Base-by-base conservation (phyloP, 2,797 vertebrate species). In the Chloroceryle amazona region DNA sequence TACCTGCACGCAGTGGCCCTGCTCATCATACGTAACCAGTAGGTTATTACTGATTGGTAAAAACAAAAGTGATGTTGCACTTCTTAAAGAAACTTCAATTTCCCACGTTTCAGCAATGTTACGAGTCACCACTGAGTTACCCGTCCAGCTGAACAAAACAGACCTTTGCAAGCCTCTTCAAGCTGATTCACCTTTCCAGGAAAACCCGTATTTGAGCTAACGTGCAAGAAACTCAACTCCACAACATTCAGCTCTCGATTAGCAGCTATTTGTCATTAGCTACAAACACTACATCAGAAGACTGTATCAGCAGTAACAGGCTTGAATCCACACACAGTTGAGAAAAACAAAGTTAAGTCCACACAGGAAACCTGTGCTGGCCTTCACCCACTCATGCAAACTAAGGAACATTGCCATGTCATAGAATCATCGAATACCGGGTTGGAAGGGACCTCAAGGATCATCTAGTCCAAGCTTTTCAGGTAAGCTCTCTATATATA, bases 261-360 rank as follows among this genome's bases (percentile, higher is more conserved):
- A 92, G 54, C 5, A 4, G 79, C 57, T 83, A 83, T 81, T 90
- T 93, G 94, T 91, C 93, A 95, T 96, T 89, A 95, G 81, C 65
- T 85, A 37, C 67, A 58, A 94, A 81, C 37, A 46, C 52, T 51
- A 42, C 31, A 70, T n/a, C 47, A 65, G 71, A 89, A 83, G 81
- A 46, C 33, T 68, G 8, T 74, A 93, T 47, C 22, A 75, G 75
- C 54, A 92, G 73, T 52, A 86, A 95, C 68, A 68, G 72, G 79
- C 70, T 80, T 73, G 54, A 93, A 93, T 65, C 41, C 89, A 79
- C 71, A 72, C 39, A 91, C 14, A 51, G 83, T 70, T 85, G 46
- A 91, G 44, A 44, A 93, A 95, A 94, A 94, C 85, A 96, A 96
- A 93, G 91, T 11, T 11, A 0, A 93, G 74, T 60, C 75, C 79